Percentiles rank a stretch among this genome's conserved stretches.
phyloP scores from a whole-genome alignment of 2,113 vertebrate species.

The Lophochroa leadbeateri region DNA sequence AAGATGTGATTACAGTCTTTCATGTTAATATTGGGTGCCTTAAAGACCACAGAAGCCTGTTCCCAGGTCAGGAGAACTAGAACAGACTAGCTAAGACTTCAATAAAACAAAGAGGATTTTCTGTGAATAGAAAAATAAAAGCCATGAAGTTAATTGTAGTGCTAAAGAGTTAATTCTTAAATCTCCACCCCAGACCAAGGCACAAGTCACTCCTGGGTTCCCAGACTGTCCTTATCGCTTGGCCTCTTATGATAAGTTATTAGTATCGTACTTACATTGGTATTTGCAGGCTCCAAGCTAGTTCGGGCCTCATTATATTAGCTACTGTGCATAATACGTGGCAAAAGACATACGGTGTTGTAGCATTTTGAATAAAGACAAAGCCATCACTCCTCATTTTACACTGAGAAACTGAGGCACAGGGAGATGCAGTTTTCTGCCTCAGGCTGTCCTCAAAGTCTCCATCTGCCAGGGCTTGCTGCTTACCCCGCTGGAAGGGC shows the following conservation, averaged over 20 bases:
- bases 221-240: background rate
- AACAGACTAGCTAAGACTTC: background rate
- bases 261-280: background rate
- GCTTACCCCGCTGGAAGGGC: rapidly evolving
- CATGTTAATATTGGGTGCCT: constrained; percentile 36
- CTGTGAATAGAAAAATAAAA: background rate
- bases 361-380: background rate
- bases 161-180: background rate
- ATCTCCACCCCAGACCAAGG: background rate
- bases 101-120: constrained; percentile 19
- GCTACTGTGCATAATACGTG: background rate
- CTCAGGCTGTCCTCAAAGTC: background rate
- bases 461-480: background rate
- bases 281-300: background rate
- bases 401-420: background rate
- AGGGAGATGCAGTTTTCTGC: background rate
- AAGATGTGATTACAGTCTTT: constrained; percentile 57
- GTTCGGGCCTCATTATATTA: background rate
- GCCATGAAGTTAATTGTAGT: background rate
- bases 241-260: background rate
- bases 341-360: rapidly evolving
- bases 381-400: background rate
- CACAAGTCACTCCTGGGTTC: background rate
- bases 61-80: constrained; percentile 16
- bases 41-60: background rate